phyloP scores from a whole-genome alignment of 2,113 vertebrate species.

The Verasper variegatus region DNA sequence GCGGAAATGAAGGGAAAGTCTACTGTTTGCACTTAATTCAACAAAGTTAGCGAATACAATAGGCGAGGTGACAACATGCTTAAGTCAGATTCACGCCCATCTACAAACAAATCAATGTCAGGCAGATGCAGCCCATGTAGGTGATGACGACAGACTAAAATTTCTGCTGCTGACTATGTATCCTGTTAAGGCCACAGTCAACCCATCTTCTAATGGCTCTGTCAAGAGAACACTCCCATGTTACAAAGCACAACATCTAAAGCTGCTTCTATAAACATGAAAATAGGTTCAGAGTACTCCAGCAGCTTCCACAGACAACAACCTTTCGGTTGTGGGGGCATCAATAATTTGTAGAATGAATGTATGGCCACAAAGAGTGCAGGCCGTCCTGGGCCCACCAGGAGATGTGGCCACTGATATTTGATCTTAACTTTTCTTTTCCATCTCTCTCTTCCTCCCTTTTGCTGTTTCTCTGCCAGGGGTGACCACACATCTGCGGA shows the following conservation, averaged over 20 bases:
- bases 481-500: conserved; percentile 96
- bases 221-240: too few relatives aligned
- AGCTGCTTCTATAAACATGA: too few relatives aligned
- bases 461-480: conserved; percentile 73
- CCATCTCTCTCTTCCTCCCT: not conserved
- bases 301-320: not conserved
- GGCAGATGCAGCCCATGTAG: too few relatives aligned
- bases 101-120: too few relatives aligned
- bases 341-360: not conserved
- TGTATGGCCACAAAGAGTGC: not conserved
- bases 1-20: too few relatives aligned
- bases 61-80: too few relatives aligned
- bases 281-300: not conserved
- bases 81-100: too few relatives aligned
- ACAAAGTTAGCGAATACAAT: too few relatives aligned
- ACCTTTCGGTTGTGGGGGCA: not conserved
- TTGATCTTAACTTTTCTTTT: not conserved
- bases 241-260: too few relatives aligned
- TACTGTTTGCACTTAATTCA: too few relatives aligned
- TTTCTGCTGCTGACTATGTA: not conserved
- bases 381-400: not conserved
- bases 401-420: not conserved
- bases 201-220: too few relatives aligned
- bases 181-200: not conserved
- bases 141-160: too few relatives aligned